Base-by-base conservation (phyloP, 2,797 vertebrate genomes). In the Kryptolebias ocellatus region DNA sequence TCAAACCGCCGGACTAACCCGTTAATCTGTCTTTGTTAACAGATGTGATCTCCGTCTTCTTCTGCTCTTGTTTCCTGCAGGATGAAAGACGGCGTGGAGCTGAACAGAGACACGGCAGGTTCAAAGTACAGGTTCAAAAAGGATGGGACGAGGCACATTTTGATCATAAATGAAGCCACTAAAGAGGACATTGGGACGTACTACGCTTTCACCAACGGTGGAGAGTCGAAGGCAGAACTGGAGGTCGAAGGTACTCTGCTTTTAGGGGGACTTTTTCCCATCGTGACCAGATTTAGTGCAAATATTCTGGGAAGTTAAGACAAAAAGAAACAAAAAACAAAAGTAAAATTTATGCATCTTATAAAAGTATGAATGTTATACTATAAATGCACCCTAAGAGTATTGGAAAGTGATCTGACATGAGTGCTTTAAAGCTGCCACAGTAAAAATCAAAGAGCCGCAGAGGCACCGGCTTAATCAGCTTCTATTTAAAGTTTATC, bases 121-220 rank as follows among this genome's bases (percentile, higher is more conserved):
- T 95, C 95, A n/a, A 96, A 95, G 81, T 97, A 95, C 82, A 94
- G 96, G 79, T 94, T 98, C 81, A 98, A 97, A 90, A 98, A 98
- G 71, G 96, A 96, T 0, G 96, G 95, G 3, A 95, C 87, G 76
- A 95, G 90, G 27, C 97, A 98, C 57, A 79, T 92, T 42, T 90
- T 98, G 83, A 94, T 97, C 84, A 96, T 95, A 84, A 94, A 93
- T 0, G 97, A 98, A 29, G 95, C 95, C 9, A 83, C 79, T 8
- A 85, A 78, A 75, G 95, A 96, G 47, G 96, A 98, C 55, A 81
- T 87, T 0, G 97, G 96, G 0, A 94, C 47, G 63, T 98, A 94
- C 79, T 55, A 92, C 6, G 92, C 92, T 69, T 73, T 92, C 49
- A 97, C 97, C 78, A 98, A 92, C 0, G 96, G 96, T 0, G 97